phyloP scores from a whole-genome alignment of 2,888 invertebrate genomes.

The Drosophila maculinotata region DNA sequence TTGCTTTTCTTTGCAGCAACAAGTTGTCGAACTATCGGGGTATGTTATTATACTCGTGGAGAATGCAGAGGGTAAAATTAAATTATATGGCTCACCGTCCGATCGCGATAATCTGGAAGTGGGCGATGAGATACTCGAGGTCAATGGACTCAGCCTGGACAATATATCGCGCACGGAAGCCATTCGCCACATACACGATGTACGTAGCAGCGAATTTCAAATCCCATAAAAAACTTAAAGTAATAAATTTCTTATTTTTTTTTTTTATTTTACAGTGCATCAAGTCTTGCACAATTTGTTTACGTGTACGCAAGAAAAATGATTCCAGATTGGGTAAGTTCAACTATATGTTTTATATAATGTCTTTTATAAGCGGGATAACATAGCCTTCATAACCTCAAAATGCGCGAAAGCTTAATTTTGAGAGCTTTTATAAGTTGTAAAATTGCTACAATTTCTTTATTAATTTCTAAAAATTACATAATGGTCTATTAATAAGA shows the following conservation, averaged over 20 bases:
- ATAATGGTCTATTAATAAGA: no score
- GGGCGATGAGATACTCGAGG: constrained; percentile 98
- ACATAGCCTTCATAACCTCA: not conserved
- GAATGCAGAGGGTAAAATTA: constrained; percentile 96
- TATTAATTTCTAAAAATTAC: no score
- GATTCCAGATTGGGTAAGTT: constrained; percentile 95
- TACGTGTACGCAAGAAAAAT: constrained; percentile 95
- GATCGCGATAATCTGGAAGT: constrained; percentile 97
- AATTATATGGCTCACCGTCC: constrained; percentile 96
- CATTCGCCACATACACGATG: constrained; percentile 97
- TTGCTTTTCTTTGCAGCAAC: constrained; percentile 77
- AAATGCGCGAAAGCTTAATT: no score
- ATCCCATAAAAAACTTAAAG: not conserved
- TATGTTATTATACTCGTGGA: constrained; percentile 97
- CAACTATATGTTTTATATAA: not conserved
- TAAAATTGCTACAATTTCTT: no score
- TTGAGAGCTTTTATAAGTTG: no score
- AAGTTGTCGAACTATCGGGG: constrained; percentile 95
- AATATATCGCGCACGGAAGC: constrained; percentile 97
- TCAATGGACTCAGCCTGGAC: constrained; percentile 96
- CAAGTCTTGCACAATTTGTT: constrained; percentile 96
- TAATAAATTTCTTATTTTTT: not conserved
- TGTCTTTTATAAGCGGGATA: not conserved
- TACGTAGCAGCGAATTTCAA: constrained; percentile 84
- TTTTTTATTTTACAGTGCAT: constrained; percentile 92